Conservation (phyloP, 2,888 invertebrate genomes). For the Pardosa pseudoannulata region DNA sequence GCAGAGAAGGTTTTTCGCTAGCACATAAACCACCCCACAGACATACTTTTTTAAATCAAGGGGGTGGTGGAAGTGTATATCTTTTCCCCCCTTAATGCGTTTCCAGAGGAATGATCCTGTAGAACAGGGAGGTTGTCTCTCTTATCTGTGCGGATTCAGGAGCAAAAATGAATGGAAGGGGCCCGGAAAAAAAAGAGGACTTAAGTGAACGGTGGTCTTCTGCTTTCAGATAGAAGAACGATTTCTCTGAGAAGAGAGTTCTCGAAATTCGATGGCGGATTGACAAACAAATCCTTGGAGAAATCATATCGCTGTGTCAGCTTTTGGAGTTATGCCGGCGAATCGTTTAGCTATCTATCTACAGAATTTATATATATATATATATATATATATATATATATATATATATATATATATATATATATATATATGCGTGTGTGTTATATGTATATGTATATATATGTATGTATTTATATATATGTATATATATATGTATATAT, state of each 20-base stretch:
- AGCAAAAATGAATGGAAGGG: slow-evolving; percentile 5
- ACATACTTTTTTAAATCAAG: too few species aligned
- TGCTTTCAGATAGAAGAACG: background rate
- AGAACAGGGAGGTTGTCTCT: background rate
- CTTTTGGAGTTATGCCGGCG: too few species aligned
- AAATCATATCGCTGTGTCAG: background rate
- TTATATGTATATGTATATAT: too few species aligned
- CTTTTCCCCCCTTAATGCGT: background rate
- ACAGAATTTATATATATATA: too few species aligned
- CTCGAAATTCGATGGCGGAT: background rate
- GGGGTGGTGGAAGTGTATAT: background rate
- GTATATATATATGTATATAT: too few species aligned
- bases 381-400: too few species aligned
- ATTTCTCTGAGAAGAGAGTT: background rate
- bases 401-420: too few species aligned
- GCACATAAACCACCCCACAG: background rate
- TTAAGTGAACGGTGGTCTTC: background rate
- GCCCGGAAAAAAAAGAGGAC: background rate
- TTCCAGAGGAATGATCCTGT: background rate
- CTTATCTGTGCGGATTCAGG: slow-evolving; percentile 9
- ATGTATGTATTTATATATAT: too few species aligned
- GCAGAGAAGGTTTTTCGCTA: background rate
- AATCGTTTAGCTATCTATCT: too few species aligned
- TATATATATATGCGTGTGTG: too few species aligned
- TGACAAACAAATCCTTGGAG: background rate